A percentile compares a stretch with the other conserved stretches of the same genome.
Conservation (phyloP, 2,113 vertebrate species). For the Heptranchias perlo region DNA sequence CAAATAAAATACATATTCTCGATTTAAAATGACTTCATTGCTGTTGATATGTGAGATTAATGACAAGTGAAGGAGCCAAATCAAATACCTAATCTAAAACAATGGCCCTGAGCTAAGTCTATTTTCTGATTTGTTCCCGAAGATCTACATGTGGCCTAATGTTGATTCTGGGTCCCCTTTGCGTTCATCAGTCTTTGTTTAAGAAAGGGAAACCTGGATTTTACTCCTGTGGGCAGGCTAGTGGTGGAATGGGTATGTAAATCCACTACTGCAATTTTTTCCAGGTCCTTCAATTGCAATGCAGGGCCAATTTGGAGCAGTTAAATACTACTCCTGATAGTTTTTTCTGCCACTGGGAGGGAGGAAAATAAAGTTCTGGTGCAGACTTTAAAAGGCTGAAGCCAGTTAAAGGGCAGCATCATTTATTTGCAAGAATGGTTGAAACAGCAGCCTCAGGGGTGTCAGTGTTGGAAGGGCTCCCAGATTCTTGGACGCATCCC, state of each 20-base stretch:
- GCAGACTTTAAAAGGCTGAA: neutral
- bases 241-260: neutral
- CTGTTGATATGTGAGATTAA: neutral
- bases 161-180: neutral
- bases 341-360: neutral
- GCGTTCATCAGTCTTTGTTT: neutral
- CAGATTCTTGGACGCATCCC: neutral
- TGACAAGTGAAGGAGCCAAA: neutral
- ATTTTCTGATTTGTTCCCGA: slow-evolving; percentile 7
- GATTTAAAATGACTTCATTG: neutral
- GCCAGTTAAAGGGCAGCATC: neutral
- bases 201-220: neutral
- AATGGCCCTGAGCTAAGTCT: neutral
- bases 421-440: neutral
- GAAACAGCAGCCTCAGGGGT: neutral
- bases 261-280: neutral
- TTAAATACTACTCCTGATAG: neutral
- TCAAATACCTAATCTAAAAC: neutral
- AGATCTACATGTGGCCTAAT: neutral
- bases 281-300: neutral
- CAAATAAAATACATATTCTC: neutral
- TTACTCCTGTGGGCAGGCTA: neutral
- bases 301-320: neutral
- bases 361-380: neutral
- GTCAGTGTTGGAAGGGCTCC: neutral